Conservation (phyloP, 1,140 invertebrate species). For the Diabrotica virgifera region DNA sequence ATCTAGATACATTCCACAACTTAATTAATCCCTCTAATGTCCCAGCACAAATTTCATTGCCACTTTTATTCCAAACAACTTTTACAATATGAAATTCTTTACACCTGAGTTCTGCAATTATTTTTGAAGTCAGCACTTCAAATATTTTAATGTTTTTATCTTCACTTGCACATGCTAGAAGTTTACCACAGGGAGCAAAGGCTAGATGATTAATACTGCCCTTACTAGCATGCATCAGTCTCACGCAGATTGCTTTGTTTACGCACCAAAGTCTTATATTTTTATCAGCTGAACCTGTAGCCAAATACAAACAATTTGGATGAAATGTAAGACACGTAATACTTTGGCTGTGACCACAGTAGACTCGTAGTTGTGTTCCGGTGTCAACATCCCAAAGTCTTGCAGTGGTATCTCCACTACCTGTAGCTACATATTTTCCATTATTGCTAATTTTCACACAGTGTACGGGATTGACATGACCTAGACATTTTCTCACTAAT, state of each 20-base stretch:
- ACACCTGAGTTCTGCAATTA: constrained; percentile 61
- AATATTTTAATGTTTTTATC: constrained; percentile 65
- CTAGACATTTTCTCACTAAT: constrained; percentile 53
- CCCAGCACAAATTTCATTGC: constrained; percentile 60
- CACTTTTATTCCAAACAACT: constrained; percentile 61
- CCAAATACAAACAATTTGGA: constrained; percentile 66
- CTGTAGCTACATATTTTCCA: constrained; percentile 73
- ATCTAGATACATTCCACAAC: constrained; percentile 55
- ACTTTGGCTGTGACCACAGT: constrained; percentile 79
- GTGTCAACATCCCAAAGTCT: constrained; percentile 82
- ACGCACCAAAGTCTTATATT: constrained; percentile 65
- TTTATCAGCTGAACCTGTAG: constrained; percentile 67
- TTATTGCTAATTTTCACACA: constrained; percentile 74
- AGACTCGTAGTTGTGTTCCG: constrained; percentile 74
- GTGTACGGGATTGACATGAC: constrained; percentile 86
- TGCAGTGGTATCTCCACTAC: constrained; percentile 80
- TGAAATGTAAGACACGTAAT: constrained; percentile 77
- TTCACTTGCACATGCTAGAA: constrained; percentile 67
- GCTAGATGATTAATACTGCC: constrained; percentile 60
- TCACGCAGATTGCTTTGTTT: constrained; percentile 58
- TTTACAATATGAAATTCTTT: constrained; percentile 60
- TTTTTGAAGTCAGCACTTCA: constrained; percentile 62
- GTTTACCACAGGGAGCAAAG: constrained; percentile 70
- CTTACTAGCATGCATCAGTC: constrained; percentile 61
- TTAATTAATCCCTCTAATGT: constrained; percentile 58